Base-by-base conservation (phyloP, 2,797 vertebrate species). In the Chelidonichthys spinosus region DNA sequence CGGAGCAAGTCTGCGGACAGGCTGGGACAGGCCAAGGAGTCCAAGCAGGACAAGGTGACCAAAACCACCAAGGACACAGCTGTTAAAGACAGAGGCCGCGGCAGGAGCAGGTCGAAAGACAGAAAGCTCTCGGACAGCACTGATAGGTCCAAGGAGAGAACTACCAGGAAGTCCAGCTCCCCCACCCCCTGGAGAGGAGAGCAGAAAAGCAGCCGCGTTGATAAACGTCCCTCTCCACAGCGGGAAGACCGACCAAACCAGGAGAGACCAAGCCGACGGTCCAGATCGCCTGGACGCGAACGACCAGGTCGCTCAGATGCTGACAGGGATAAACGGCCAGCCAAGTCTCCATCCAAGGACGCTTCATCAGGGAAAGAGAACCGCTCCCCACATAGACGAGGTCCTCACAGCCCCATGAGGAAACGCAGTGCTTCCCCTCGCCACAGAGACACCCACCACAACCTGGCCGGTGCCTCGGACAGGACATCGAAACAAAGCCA, bases 331-430 rank as follows among this genome's bases (percentile, higher is more conserved):
- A 98, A 97, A 83, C 96, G 97, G 79, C 96, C 96, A 0, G 83
- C 95, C 65, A 99, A 99, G 89, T 99, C 98, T 62, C 97, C 97
- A 13, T 98, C 97, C 79, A 99, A 99, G 92, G 98, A 99, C 74
- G 95, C 97, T 15, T 98, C 98, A 3, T 97, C 97, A 32, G 98
- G 98, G 67, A 99, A 99, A 85, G 98, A 99, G 87, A 99, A 99
- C 84, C 94, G 97, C 61, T 99, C 98, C 2, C 98, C 98, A 8
- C 94, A 96, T 52, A 94, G 96, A 54, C 94, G 95, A 79, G 87
- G 62, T 13, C 44, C 39, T 42, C 95, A 94, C 50, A 97, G 96
- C 82, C 96, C 97, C 13, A 90, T 86, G 37, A 94, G 94, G 86
- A 84, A 94, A 91, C 96, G 95, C 88, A 99, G 97, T 49, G 76